Percentiles rank a stretch among this genome's conserved stretches.
These are phyloP conservation scores for Rhinella marina DNA, from an alignment of 2,797 vertebrate genomes.

Conservation along the genomic window DNA sequence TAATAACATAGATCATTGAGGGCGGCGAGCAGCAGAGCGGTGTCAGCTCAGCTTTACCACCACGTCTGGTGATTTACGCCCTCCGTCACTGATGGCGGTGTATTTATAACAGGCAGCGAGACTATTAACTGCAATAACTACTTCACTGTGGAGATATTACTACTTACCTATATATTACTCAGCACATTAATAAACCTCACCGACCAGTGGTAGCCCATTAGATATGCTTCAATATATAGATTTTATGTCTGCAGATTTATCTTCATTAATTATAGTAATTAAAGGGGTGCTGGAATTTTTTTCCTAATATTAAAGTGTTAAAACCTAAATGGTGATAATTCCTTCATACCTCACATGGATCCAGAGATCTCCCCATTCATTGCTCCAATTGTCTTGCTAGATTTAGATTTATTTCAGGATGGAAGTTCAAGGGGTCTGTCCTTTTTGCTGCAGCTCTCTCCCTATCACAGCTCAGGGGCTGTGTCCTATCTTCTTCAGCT, in stretches of 20 bases:
- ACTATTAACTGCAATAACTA: background rate
- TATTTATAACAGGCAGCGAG: background rate
- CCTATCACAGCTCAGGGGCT: too few relatives aligned
- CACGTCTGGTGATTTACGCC: slow-evolving; percentile 10
- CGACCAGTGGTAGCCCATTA: background rate
- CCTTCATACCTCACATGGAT: too few relatives aligned
- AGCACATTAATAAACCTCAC: background rate
- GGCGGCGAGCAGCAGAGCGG: background rate
- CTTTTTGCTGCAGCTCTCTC: too few relatives aligned
- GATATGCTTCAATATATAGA: background rate
- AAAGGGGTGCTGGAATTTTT: background rate
- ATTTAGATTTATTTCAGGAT: too few relatives aligned
- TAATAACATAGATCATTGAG: slow-evolving; percentile 47
- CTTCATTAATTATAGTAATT: background rate
- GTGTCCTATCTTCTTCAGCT: too few relatives aligned
- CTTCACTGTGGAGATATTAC: slow-evolving; percentile 9
- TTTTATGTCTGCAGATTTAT: background rate
- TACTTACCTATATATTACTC: background rate
- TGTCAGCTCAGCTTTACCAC: background rate
- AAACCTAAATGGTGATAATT: background rate
- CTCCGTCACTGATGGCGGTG: background rate
- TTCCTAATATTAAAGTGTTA: background rate
- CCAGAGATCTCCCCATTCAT: too few relatives aligned
- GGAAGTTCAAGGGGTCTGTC: too few relatives aligned
- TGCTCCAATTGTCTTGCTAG: too few relatives aligned